Conservation (phyloP, 1,140 invertebrate species). For the Apis florea region DNA sequence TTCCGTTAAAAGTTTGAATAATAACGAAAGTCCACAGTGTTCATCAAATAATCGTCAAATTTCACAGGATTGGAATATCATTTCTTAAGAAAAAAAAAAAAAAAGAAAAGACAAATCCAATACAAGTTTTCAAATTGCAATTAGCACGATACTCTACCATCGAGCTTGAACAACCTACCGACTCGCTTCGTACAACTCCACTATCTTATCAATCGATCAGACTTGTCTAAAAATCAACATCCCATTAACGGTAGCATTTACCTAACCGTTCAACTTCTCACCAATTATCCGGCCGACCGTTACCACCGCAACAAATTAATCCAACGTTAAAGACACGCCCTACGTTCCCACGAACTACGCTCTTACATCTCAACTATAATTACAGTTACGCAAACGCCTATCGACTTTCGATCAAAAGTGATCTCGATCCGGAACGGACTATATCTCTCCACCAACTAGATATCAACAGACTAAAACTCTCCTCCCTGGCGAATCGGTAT, state of each 20-base stretch:
- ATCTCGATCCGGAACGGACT: background rate
- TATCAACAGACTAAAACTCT: background rate
- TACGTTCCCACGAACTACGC: background rate
- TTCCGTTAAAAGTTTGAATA: too few relatives aligned
- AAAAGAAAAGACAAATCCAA: too few relatives aligned
- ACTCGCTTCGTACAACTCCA: background rate
- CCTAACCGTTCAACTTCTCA: background rate
- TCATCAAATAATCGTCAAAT: too few relatives aligned
- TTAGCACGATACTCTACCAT: background rate
- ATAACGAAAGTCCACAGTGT: too few relatives aligned
- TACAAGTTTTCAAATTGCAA: too few relatives aligned
- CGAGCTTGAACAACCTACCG: background rate
- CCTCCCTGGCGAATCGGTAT: constrained; percentile 1
- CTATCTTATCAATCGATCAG: background rate
- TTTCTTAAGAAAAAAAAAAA: too few relatives aligned
- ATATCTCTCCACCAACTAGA: background rate
- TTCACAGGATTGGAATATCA: too few relatives aligned
- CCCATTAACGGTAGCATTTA: background rate
- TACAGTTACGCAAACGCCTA: constrained; percentile 12
- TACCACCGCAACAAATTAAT: constrained; percentile 21
- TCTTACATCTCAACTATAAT: constrained; percentile 2
- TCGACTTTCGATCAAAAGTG: background rate
- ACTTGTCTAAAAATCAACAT: background rate
- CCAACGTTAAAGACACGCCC: background rate
- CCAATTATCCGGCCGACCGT: background rate